Evolutionary conservation across 2,888 invertebrate species (phyloP).

Genomic region (Chorisops tibialis): DNA sequence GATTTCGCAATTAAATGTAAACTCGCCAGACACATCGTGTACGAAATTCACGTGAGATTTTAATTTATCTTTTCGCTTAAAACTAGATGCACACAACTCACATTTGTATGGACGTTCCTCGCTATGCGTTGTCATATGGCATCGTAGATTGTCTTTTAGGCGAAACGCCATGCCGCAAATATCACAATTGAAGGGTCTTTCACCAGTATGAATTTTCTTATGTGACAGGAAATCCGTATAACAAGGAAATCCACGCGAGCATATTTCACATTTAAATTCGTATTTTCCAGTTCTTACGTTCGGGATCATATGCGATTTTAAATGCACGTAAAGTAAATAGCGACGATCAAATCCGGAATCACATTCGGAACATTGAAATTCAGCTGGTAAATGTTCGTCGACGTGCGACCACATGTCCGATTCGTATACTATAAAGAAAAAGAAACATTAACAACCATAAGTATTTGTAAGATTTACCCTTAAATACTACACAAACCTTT

Average conservation of each 20-base stretch:
- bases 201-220: conserved; percentile 5
- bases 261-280: conserved; percentile 9
- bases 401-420: background rate
- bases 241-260: background rate
- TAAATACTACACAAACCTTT: conserved; percentile 7
- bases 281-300: background rate
- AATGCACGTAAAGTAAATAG: background rate
- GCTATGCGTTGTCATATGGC: conserved; percentile 17
- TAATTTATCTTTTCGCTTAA: conserved; percentile 15
- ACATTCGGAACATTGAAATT: conserved; percentile 15
- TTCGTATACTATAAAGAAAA: conserved; percentile 2
- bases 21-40: conserved; percentile 2
- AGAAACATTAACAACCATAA: background rate
- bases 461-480: too few relatives aligned
- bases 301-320: conserved; percentile 10
- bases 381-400: conserved; percentile 6
- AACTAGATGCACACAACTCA: conserved; percentile 5
- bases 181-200: conserved; percentile 13
- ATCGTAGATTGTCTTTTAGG: conserved; percentile 10
- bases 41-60: conserved; percentile 15
- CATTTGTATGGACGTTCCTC: conserved; percentile 14
- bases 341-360: conserved; percentile 9
- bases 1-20: conserved; percentile 5
- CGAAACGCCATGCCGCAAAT: conserved; percentile 16
- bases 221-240: conserved; percentile 4